Evolutionary conservation across 2,797 vertebrate species (phyloP), one percentile per base, ranked within the genome.

Genomic region (Danio choprae): DNA sequence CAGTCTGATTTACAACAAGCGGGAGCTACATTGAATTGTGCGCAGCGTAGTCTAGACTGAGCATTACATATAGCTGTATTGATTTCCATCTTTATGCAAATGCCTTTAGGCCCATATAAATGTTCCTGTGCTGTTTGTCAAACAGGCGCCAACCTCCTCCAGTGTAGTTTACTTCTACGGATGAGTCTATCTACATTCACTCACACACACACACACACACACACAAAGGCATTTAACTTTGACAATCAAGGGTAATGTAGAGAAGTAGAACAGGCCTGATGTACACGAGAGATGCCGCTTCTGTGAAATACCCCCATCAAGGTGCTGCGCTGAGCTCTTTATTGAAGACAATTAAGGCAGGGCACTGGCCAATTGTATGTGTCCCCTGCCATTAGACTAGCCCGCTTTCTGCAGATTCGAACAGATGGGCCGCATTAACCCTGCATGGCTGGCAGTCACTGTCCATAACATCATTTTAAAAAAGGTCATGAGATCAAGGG

Each of bases 371-470:
- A 81, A 84, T 79, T 74, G 79, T 80, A 77, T 59, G 74, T 65
- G 79, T 75, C 81, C 83, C 79, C 62, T 41, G 77, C 79, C 74
- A 84, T 86, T 86, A 87, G 72, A 58, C 7, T 55, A 77, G 79
- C 70, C 82, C 41, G 81, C 68, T 84, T 74, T 81, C 63, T 51
- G 20, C 83, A 67, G 60, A 71, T 81, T 72, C 51, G 29, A 81
- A 79, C 86, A 85, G 84, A 87, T 85, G 84, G 84, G 82, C 51
- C 36, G 60, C 84, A 87, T 87, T 85, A 84, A 87, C 84, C 83
- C 82, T 11, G 64, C 38, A 59, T 81, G 29, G 22, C 83, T 81
- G 63, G 71, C 68, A 41, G 53, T 29, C 80, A 46, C 51, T 75
- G 81, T 80, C 81, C 70, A 74, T 77, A 79, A 63, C 68, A 18